phyloP scores from a whole-genome alignment of 2,113 vertebrate genomes.

The Gavia stellata region DNA sequence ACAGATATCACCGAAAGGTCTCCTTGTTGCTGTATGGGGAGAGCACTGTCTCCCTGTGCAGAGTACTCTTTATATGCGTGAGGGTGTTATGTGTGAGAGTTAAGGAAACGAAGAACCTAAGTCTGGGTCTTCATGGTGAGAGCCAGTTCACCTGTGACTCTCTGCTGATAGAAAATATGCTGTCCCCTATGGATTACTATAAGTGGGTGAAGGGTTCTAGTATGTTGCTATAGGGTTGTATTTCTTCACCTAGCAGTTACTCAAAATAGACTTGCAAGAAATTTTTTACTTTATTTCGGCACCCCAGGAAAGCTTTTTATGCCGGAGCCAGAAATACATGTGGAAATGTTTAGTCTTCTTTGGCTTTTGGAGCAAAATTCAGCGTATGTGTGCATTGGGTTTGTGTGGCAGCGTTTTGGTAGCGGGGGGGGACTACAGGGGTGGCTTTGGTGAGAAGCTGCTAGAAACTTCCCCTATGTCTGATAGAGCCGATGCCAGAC shows the following conservation, averaged over 20 bases:
- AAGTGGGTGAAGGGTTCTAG: not conserved
- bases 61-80: fast-evolving
- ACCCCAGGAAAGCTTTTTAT: not conserved
- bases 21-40: not conserved
- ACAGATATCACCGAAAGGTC: not conserved
- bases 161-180: fast-evolving
- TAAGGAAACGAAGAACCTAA: not conserved
- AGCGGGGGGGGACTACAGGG: no score
- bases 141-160: not conserved
- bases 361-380: not conserved
- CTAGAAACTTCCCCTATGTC: no score
- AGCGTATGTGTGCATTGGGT: fast-evolving
- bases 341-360: not conserved
- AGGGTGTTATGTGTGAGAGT: not conserved
- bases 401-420: no score
- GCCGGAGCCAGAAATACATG: not conserved
- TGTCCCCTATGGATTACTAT: fast-evolving
- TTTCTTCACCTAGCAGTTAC: not conserved
- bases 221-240: not conserved
- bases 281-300: not conserved
- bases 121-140: not conserved
- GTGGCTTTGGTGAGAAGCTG: no score
- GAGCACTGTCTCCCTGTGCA: not conserved
- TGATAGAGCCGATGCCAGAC: no score
- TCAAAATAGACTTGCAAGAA: not conserved